These are phyloP conservation scores for Teleopsis dalmanni DNA, from an alignment of 1,140 invertebrate genomes.

Conservation along the genomic window DNA sequence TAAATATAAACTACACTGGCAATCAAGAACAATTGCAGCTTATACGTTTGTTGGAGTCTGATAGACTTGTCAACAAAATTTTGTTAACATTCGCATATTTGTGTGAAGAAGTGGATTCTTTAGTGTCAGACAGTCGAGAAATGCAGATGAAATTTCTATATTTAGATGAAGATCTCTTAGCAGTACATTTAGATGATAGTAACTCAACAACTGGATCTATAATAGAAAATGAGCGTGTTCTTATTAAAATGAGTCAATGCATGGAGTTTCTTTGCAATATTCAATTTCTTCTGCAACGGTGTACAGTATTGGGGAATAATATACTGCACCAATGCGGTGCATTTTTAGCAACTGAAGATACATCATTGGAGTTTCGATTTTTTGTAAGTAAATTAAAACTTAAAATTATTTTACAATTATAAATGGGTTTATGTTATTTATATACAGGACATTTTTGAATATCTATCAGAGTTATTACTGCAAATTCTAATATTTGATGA, in stretches of 20 bases:
- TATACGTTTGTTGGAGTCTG: slow-evolving; percentile 65
- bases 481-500: slow-evolving; percentile 31
- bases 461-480: slow-evolving; percentile 20
- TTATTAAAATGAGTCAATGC: slow-evolving; percentile 27
- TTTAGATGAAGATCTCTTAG: slow-evolving; percentile 34
- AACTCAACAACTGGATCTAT: background rate
- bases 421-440: background rate
- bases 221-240: slow-evolving; percentile 6
- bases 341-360: slow-evolving; percentile 10
- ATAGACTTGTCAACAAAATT: slow-evolving; percentile 73
- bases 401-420: background rate
- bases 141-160: slow-evolving; percentile 49
- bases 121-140: slow-evolving; percentile 61
- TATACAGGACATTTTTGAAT: slow-evolving; percentile 27
- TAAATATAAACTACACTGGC: slow-evolving; percentile 9
- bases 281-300: slow-evolving; percentile 28
- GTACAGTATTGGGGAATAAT: slow-evolving; percentile 25
- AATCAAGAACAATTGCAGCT: slow-evolving; percentile 56
- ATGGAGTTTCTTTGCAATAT: slow-evolving; percentile 38
- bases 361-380: slow-evolving; percentile 4
- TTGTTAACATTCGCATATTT: slow-evolving; percentile 71
- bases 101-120: slow-evolving; percentile 63
- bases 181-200: slow-evolving; percentile 11
- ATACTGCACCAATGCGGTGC: slow-evolving; percentile 29
- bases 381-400: background rate